Evolutionary conservation across 1,140 invertebrate genomes (phyloP).

Genomic region (Orchesella cincta): DNA sequence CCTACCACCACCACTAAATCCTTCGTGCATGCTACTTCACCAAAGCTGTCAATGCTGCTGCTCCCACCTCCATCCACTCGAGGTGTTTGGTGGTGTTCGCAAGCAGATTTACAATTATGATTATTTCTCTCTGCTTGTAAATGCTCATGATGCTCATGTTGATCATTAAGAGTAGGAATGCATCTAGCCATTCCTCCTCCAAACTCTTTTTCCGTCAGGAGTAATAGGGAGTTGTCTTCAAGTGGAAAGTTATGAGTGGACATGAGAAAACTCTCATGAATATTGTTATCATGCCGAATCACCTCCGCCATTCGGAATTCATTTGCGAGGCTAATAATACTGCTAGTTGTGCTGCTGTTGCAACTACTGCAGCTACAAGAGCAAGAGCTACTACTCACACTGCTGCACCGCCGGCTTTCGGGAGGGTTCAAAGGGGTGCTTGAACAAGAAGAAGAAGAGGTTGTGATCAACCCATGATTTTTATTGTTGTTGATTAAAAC

Average conservation of each 20-base stretch:
- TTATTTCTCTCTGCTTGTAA: not conserved
- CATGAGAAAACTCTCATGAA: constrained; percentile 21
- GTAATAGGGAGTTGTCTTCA: not conserved
- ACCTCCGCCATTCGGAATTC: constrained; percentile 21
- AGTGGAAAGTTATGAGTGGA: constrained; percentile 3
- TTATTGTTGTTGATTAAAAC: not conserved
- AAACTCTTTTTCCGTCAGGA: not conserved
- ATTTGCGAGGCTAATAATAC: not conserved
- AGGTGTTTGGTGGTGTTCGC: not conserved
- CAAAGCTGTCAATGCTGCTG: not conserved
- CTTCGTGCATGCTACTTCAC: no score
- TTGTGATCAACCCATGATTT: not conserved
- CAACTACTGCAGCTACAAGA: not conserved
- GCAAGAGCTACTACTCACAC: not conserved
- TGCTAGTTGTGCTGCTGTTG: not conserved
- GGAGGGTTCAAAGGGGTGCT: not conserved
- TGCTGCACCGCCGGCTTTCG: not conserved
- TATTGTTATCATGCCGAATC: not conserved
- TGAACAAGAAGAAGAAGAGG: not conserved
- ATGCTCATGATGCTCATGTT: not conserved
- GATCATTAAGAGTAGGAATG: not conserved
- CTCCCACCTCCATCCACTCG: no score
- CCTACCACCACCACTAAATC: no score
- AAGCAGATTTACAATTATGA: not conserved
- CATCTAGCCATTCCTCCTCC: not conserved